These are phyloP conservation scores for Drosophila birchii DNA, from an alignment of 2,888 invertebrate genomes.

Conservation along the genomic window DNA sequence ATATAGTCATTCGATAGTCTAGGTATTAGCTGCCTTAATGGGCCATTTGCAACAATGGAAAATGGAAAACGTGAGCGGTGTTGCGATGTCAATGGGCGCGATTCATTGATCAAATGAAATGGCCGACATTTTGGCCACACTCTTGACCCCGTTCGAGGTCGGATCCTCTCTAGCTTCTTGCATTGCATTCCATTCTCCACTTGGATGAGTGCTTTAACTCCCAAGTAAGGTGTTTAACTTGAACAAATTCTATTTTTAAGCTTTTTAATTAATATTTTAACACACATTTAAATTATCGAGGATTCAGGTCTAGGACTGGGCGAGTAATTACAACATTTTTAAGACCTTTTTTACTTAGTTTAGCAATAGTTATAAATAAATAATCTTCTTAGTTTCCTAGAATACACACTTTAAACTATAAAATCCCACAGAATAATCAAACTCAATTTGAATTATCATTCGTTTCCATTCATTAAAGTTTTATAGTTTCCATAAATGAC, in stretches of 20 bases:
- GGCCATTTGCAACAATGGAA: slow-evolving; percentile 43
- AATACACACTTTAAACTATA: neutral
- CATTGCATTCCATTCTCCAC: neutral
- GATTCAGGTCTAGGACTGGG: neutral
- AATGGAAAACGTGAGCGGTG: slow-evolving; percentile 46
- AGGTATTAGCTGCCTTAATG: slow-evolving; percentile 42
- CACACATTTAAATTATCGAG: neutral
- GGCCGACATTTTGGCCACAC: slow-evolving; percentile 39
- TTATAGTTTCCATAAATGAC: neutral
- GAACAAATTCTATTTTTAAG: neutral
- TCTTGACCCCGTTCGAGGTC: slow-evolving; percentile 36
- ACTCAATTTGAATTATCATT: neutral
- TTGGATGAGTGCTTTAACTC: too few relatives aligned
- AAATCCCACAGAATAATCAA: neutral
- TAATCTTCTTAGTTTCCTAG: neutral
- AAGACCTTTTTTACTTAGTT: neutral
- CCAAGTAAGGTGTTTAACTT: neutral
- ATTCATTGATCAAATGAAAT: slow-evolving; percentile 39
- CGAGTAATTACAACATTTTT: neutral
- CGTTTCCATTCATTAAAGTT: slow-evolving; percentile 4
- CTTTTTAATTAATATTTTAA: too few relatives aligned
- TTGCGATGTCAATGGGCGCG: slow-evolving; percentile 35
- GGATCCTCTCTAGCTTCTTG: slow-evolving; percentile 5
- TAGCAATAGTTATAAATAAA: neutral
- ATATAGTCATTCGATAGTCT: slow-evolving; percentile 10